These are phyloP conservation scores for Meteorus sp. DNA, from an alignment of 1,140 invertebrate genomes.

Conservation along the genomic window DNA sequence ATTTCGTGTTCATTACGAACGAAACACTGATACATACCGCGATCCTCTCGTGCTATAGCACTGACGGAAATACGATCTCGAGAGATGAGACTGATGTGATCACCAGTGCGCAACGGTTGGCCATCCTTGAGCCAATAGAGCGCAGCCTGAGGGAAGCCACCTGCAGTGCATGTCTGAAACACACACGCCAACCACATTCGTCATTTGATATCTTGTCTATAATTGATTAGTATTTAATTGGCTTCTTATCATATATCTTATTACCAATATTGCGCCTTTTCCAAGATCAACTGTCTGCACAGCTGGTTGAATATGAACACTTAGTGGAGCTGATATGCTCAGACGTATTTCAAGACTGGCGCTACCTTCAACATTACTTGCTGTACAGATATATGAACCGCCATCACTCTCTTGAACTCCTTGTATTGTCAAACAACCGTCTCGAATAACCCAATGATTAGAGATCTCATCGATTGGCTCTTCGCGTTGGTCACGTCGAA, in stretches of 20 bases:
- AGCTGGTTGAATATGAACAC: slow-evolving; percentile 62
- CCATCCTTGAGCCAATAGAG: slow-evolving; percentile 66
- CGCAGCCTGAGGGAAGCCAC: slow-evolving; percentile 56
- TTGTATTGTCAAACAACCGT: slow-evolving; percentile 61
- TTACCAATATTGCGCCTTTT: slow-evolving; percentile 61
- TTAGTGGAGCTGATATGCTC: slow-evolving; percentile 59
- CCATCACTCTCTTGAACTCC: slow-evolving; percentile 58
- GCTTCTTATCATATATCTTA: neutral
- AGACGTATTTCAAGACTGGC: slow-evolving; percentile 62
- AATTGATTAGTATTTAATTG: neutral
- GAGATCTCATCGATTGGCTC: slow-evolving; percentile 58
- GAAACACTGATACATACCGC: slow-evolving; percentile 85
- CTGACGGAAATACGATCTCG: slow-evolving; percentile 65
- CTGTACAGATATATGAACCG: slow-evolving; percentile 62
- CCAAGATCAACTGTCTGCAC: slow-evolving; percentile 63
- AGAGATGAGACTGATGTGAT: slow-evolving; percentile 57
- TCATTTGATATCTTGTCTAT: neutral
- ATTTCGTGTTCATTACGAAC: slow-evolving; percentile 71
- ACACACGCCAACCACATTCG: slow-evolving; percentile 13
- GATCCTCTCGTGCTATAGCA: slow-evolving; percentile 71
- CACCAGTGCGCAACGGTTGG: slow-evolving; percentile 63
- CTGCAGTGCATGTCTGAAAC: slow-evolving; percentile 53
- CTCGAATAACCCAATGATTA: slow-evolving; percentile 56
- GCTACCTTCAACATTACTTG: slow-evolving; percentile 65
- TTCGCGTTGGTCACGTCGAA: slow-evolving; percentile 55